Evolutionary conservation across 1,140 invertebrate genomes (phyloP).

Genomic region (Macrotrachela quadricornifera): DNA sequence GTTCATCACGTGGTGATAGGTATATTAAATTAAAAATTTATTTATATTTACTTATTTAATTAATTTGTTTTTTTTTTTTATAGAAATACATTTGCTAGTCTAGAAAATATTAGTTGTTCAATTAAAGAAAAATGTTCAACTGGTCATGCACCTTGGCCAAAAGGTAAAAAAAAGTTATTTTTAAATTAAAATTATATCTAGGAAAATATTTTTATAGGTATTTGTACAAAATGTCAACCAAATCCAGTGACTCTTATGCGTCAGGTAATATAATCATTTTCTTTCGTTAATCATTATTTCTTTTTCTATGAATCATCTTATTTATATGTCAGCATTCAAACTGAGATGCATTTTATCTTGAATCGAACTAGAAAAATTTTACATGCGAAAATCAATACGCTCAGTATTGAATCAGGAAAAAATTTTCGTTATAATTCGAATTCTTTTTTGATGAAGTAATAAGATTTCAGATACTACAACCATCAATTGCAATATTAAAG

Average conservation of each 20-base stretch:
- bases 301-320: too few species aligned
- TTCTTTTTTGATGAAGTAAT: too few species aligned
- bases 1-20: conserved; percentile 15
- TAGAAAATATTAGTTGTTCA: conserved; percentile 77
- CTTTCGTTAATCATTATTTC: too few species aligned
- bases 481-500: too few species aligned
- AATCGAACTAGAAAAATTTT: too few species aligned
- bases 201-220: conserved; percentile 19
- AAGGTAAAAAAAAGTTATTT: conserved; percentile 38
- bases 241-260: conserved; percentile 82
- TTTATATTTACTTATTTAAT: conserved; percentile 9
- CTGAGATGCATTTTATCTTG: too few species aligned
- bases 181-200: too few species aligned
- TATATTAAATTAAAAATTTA: conserved; percentile 5
- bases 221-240: conserved; percentile 95
- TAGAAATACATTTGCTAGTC: conserved; percentile 44
- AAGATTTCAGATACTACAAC: too few species aligned
- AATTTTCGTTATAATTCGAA: too few species aligned
- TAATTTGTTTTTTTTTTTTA: background rate
- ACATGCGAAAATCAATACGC: too few species aligned
- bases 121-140: conserved; percentile 64
- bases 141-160: conserved; percentile 88
- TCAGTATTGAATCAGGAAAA: too few species aligned
- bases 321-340: too few species aligned
- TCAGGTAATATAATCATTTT: conserved; percentile 26